Evolutionary conservation across 2,888 invertebrate genomes (phyloP).

Genomic region (Stictocephala bisonia): DNA sequence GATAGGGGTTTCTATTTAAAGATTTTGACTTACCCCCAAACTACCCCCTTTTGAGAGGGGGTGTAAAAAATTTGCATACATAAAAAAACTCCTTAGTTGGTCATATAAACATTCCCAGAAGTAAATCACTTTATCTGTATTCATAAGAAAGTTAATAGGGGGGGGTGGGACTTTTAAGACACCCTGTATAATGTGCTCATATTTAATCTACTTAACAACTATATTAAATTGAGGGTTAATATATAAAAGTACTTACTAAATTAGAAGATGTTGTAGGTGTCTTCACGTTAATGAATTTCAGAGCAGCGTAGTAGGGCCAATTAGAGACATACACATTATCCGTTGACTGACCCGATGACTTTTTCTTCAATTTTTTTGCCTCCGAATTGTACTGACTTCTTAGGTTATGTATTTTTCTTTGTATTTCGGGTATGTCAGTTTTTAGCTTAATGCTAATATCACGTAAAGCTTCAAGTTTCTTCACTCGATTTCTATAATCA

Average conservation of each 20-base stretch:
- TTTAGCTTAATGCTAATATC: conserved; percentile 8
- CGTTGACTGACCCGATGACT: conserved; percentile 13
- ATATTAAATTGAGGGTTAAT: too few species aligned
- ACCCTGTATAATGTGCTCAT: too few species aligned
- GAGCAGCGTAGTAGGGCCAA: conserved; percentile 16
- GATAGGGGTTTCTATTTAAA: too few species aligned
- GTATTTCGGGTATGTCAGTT: neutral
- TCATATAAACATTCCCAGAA: too few species aligned
- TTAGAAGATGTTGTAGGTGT: conserved; percentile 7
- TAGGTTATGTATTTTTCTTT: neutral
- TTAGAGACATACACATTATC: conserved; percentile 19
- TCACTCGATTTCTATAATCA: conserved; percentile 23
- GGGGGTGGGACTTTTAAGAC: too few species aligned
- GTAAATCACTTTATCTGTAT: too few species aligned
- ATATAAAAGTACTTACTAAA: neutral
- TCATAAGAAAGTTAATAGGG: too few species aligned
- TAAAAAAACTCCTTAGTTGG: too few species aligned
- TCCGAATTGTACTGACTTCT: conserved; percentile 16
- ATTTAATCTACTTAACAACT: too few species aligned
- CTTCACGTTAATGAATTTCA: conserved; percentile 14
- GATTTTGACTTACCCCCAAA: too few species aligned
- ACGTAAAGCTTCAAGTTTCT: conserved; percentile 8
- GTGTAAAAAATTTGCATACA: too few species aligned
- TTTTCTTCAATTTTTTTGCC: neutral
- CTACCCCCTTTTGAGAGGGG: too few species aligned